Conservation (phyloP, 2,113 vertebrate species). For the Coregonus clupeaformis region DNA sequence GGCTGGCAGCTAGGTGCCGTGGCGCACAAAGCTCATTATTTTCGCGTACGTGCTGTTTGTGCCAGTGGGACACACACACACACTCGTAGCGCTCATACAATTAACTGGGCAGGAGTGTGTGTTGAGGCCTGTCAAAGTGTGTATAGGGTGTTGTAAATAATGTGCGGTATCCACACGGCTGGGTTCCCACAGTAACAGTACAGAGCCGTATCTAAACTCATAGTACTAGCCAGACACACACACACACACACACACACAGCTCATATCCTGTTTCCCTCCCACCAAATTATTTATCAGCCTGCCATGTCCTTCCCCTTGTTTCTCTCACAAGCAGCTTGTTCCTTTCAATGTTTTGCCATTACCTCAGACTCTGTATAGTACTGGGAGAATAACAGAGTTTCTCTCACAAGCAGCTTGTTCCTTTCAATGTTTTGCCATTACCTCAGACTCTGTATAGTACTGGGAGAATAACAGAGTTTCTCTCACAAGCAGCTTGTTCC, state of each 20-base stretch:
- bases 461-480: too few relatives aligned
- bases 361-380: slow-evolving; percentile 12
- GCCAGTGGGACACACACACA: slow-evolving; percentile 29
- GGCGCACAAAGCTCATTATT: slow-evolving; percentile 49
- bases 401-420: slow-evolving; percentile 63
- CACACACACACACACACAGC: slow-evolving; percentile 48
- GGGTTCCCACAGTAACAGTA: slow-evolving; percentile 21
- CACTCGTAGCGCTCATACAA: too few relatives aligned
- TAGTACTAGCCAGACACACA: slow-evolving; percentile 13
- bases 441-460: slow-evolving; percentile 13
- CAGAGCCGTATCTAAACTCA: slow-evolving; percentile 7
- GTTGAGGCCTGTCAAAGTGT: background rate
- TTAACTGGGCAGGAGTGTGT: background rate
- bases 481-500: too few relatives aligned
- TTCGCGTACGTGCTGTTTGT: slow-evolving; percentile 36
- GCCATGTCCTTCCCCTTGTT: slow-evolving; percentile 69
- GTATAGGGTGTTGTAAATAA: slow-evolving; percentile 14
- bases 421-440: slow-evolving; percentile 28
- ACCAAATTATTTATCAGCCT: slow-evolving; percentile 69
- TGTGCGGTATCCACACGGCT: background rate
- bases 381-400: too few relatives aligned
- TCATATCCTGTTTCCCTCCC: slow-evolving; percentile 62
- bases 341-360: slow-evolving; percentile 34
- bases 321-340: slow-evolving; percentile 66
- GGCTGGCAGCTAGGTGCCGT: background rate